These are phyloP conservation scores for Lemur catta DNA, from an alignment of 2,797 vertebrate species.

Conservation along the genomic window DNA sequence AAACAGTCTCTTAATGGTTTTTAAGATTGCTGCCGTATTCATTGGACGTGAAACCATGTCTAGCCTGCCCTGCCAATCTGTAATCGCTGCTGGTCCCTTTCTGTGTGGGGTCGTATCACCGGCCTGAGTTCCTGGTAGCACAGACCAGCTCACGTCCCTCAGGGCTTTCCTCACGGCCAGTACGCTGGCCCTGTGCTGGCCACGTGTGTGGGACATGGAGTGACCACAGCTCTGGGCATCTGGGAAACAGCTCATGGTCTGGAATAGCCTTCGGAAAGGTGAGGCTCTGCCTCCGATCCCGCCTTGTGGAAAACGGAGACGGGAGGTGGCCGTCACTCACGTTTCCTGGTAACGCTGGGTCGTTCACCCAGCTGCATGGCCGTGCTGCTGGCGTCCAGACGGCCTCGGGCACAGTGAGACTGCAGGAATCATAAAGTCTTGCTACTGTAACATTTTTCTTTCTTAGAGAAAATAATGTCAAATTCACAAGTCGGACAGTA, in stretches of 20 bases:
- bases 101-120: fast-evolving
- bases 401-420: fast-evolving
- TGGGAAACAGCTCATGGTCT: neutral
- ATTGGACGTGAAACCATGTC: no score
- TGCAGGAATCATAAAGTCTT: no score
- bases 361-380: neutral
- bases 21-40: no score
- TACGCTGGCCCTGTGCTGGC: fast-evolving
- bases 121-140: neutral
- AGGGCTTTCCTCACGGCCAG: fast-evolving
- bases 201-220: fast-evolving
- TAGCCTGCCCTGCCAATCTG: no score
- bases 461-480: neutral
- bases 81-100: neutral
- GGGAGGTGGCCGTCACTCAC: neutral
- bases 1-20: no score
- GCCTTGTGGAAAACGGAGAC: neutral
- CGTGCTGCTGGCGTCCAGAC: neutral
- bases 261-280: neutral
- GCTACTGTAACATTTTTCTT: fast-evolving
- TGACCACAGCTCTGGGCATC: fast-evolving
- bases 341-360: neutral
- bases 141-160: fast-evolving
- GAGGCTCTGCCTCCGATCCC: neutral
- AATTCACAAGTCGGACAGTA: neutral